Evolutionary conservation across 2,888 invertebrate species (phyloP).

Genomic region (Eretmocerus hayati): DNA sequence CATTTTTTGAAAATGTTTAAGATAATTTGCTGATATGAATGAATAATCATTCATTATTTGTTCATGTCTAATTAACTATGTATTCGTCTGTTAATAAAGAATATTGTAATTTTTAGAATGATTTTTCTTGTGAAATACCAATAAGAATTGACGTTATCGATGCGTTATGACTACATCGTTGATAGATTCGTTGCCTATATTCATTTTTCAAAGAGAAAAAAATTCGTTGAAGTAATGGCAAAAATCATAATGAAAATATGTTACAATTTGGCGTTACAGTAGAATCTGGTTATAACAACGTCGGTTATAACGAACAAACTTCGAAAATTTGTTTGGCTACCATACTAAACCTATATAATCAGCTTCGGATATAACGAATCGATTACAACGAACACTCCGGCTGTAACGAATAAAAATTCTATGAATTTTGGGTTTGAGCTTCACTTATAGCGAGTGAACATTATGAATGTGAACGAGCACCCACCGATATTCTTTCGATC

Average conservation of each 20-base stretch:
- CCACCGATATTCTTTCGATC: too few species aligned
- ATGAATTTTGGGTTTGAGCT: too few species aligned
- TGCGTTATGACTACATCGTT: background rate
- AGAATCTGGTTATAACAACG: too few species aligned
- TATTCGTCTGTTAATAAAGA: constrained; percentile 21
- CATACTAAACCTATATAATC: too few species aligned
- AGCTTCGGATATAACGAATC: too few species aligned
- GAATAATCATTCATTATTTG: constrained; percentile 13
- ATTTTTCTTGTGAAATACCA: constrained; percentile 12
- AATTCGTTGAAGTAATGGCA: background rate
- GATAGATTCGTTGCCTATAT: background rate
- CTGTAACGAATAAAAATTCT: too few species aligned
- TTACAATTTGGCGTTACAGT: background rate
- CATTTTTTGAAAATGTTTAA: background rate
- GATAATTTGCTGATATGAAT: constrained; percentile 1
- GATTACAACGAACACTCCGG: too few species aligned
- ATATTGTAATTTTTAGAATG: constrained; percentile 19
- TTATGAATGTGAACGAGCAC: too few species aligned
- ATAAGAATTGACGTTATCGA: too few species aligned
- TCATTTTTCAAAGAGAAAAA: background rate
- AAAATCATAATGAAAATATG: background rate
- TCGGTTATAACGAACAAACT: too few species aligned
- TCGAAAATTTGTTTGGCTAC: too few species aligned
- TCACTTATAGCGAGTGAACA: too few species aligned
- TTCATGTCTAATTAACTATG: constrained; percentile 15